phyloP scores from a whole-genome alignment of 2,888 invertebrate species.

The Achlya flavicornis region DNA sequence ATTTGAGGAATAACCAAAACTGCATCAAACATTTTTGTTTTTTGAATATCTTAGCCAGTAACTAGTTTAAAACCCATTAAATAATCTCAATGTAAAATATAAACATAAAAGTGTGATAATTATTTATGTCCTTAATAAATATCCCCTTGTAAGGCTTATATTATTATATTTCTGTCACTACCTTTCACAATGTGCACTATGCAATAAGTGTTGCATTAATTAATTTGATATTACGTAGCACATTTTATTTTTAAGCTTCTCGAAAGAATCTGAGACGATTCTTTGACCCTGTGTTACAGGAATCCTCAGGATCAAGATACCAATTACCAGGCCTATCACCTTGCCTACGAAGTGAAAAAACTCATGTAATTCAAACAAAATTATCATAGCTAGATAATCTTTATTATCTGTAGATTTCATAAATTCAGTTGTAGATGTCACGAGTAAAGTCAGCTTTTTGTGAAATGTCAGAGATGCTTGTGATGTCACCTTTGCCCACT shows the following conservation, averaged over 20 bases:
- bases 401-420: constrained; percentile 58
- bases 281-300: constrained; percentile 92
- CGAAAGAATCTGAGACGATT: constrained; percentile 64
- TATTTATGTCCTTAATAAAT: neutral
- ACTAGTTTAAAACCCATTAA: neutral
- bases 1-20: no score
- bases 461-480: neutral
- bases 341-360: constrained; percentile 99
- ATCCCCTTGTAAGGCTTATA: neutral
- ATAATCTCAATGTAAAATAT: constrained; percentile 5
- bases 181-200: neutral
- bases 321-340: constrained; percentile 98
- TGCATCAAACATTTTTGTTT: no score
- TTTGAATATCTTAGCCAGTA: no score
- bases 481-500: neutral
- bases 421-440: constrained; percentile 39
- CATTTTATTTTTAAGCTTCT: constrained; percentile 19
- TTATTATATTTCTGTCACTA: neutral
- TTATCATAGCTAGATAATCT: constrained; percentile 71
- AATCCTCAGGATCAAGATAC: constrained; percentile 93
- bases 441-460: constrained; percentile 48
- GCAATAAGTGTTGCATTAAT: constrained; percentile 4
- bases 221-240: neutral
- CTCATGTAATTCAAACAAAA: constrained; percentile 93
- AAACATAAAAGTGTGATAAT: neutral